These are phyloP conservation scores for Crocuta crocuta DNA, from an alignment of 2,113 vertebrate species.

Conservation along the genomic window DNA sequence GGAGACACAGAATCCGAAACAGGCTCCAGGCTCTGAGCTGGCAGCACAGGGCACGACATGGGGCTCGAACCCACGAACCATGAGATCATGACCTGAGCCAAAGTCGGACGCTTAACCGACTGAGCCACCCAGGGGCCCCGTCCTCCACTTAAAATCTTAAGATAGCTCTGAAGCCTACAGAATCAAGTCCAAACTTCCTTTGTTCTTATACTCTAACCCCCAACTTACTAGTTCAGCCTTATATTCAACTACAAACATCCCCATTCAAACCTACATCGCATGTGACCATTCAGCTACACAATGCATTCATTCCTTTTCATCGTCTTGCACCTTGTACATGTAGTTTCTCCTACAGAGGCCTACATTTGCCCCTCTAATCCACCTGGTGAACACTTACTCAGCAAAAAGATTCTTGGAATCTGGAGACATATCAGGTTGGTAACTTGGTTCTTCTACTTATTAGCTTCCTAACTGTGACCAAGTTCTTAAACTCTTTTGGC, in stretches of 20 bases:
- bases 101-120: too few relatives aligned
- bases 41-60: too few relatives aligned
- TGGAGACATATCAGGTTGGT: not conserved
- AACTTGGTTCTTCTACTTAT: not conserved
- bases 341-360: not conserved
- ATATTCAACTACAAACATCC: not conserved
- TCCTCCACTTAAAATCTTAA: constrained; percentile 45
- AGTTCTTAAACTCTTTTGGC: not conserved
- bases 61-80: too few relatives aligned
- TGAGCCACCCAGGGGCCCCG: too few relatives aligned
- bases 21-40: too few relatives aligned
- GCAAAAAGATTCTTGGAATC: not conserved
- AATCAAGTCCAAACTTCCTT: constrained; percentile 14
- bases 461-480: constrained; percentile 4
- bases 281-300: not conserved
- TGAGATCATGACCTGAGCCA: too few relatives aligned
- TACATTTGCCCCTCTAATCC: not conserved
- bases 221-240: not conserved
- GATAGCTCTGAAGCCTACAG: not conserved
- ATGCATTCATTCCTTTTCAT: not conserved
- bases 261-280: not conserved
- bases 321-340: not conserved
- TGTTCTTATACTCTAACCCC: not conserved
- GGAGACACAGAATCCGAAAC: too few relatives aligned
- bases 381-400: not conserved